phyloP scores from a whole-genome alignment of 2,113 vertebrate genomes.

The Porphyrio hochstetteri region DNA sequence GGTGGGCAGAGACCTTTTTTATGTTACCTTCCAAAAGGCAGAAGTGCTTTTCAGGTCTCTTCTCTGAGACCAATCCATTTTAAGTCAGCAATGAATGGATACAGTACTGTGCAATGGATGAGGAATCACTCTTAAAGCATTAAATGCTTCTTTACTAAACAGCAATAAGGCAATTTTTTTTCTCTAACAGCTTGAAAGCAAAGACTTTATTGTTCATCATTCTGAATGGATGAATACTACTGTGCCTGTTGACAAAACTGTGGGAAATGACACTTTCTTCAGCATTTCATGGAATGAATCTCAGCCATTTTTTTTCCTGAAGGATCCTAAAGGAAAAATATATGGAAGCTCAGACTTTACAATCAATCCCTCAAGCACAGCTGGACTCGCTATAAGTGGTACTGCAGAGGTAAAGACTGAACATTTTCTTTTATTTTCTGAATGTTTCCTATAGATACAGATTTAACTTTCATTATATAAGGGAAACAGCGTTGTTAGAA shows the following conservation, averaged over 20 bases:
- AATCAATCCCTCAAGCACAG: neutral
- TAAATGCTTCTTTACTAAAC: neutral
- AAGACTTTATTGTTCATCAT: neutral
- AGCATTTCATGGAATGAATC: constrained; percentile 45
- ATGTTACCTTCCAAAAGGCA: neutral
- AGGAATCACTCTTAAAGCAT: neutral
- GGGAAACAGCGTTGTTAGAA: neutral
- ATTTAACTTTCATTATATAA: neutral
- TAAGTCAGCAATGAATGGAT: neutral
- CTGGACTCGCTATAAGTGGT: constrained; percentile 58
- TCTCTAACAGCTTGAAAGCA: constrained; percentile 68
- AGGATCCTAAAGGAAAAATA: constrained; percentile 63
- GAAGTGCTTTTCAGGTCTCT: neutral
- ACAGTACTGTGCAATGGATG: neutral
- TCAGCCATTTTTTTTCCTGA: constrained; percentile 42
- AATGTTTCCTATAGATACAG: neutral
- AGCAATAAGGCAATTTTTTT: neutral
- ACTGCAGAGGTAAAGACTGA: constrained; percentile 69
- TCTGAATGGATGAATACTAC: constrained; percentile 58
- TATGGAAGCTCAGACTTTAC: constrained; percentile 43
- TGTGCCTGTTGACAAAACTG: constrained; percentile 67
- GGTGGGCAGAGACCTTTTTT: neutral
- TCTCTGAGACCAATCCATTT: neutral
- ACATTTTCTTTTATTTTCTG: neutral
- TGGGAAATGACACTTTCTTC: constrained; percentile 77